Conservation (phyloP, 30 jellyfish, hydroid and myxozoan genomes). For the Hydractinia echinata region DNA sequence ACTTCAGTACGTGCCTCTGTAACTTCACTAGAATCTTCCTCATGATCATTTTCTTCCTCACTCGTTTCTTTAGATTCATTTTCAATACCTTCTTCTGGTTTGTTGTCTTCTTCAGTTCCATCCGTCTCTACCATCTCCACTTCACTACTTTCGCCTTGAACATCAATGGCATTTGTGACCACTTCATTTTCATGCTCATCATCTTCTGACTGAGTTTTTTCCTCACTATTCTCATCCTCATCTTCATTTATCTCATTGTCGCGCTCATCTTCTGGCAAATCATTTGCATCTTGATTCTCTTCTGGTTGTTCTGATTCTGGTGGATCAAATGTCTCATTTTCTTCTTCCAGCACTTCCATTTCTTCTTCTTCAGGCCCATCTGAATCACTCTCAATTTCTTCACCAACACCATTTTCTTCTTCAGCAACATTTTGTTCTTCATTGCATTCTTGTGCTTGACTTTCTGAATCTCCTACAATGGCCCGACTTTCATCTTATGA, state of each 20-base stretch:
- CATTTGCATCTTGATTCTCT: constrained; percentile 8
- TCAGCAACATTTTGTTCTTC: too few relatives aligned
- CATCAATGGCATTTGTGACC: constrained; percentile 11
- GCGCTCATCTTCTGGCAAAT: constrained; percentile 28
- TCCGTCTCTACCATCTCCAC: constrained; percentile 4
- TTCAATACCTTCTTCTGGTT: neutral
- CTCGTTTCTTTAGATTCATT: neutral
- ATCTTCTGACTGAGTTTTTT: constrained; percentile 13
- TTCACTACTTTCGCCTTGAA: constrained; percentile 1
- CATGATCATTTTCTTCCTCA: constrained; percentile 6
- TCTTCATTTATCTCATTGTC: neutral
- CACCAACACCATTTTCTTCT: neutral
- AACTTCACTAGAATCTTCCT: neutral
- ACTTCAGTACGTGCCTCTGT: neutral
- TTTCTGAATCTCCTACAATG: too few relatives aligned
- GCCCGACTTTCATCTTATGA: too few relatives aligned
- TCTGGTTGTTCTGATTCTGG: neutral
- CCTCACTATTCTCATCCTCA: constrained; percentile 31
- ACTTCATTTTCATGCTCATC: constrained; percentile 11
- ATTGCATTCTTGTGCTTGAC: too few relatives aligned
- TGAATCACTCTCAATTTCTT: neutral
- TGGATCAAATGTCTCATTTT: neutral
- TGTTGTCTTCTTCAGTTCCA: constrained; percentile 8
- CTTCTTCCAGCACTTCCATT: neutral
- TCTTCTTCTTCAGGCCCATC: constrained; percentile 26